These are phyloP conservation scores for Enoplosus armatus DNA, from an alignment of 2,797 vertebrate species.

Conservation along the genomic window DNA sequence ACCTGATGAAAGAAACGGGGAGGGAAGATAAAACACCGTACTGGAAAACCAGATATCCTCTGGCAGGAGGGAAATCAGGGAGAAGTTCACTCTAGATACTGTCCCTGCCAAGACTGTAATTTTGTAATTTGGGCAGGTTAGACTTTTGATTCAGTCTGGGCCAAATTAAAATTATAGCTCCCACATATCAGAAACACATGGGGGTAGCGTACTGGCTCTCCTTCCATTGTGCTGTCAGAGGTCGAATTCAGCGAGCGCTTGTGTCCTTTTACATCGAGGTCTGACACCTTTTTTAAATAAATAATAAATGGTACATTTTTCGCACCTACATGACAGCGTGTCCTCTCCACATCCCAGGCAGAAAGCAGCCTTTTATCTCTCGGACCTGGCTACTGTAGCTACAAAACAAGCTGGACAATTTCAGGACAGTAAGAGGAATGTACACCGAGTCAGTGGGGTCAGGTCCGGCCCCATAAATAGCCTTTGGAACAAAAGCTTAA, in stretches of 20 bases:
- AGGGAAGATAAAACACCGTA: constrained; percentile 67
- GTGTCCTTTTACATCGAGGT: not conserved
- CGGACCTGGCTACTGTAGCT: constrained; percentile 12
- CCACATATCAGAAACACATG: constrained; percentile 84
- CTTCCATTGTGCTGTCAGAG: constrained; percentile 45
- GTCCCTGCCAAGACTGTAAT: constrained; percentile 79
- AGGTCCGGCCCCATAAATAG: constrained; percentile 70
- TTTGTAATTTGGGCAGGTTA: constrained; percentile 80
- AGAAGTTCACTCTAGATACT: constrained; percentile 65
- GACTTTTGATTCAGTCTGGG: constrained; percentile 76
- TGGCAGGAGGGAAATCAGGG: constrained; percentile 75
- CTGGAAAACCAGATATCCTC: constrained; percentile 78
- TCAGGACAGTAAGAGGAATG: constrained; percentile 63
- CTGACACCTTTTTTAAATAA: constrained; percentile 22
- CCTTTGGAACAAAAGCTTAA: constrained; percentile 76
- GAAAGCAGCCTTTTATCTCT: constrained; percentile 9
- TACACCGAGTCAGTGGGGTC: constrained; percentile 66
- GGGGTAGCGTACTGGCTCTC: constrained; percentile 45
- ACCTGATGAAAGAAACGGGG: constrained; percentile 78
- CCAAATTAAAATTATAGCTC: constrained; percentile 82
- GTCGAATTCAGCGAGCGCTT: constrained; percentile 25
- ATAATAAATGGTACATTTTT: not conserved
- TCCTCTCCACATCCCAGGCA: not conserved
- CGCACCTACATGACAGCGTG: not conserved
- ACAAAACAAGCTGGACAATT: constrained; percentile 61